Conservation (phyloP, 2,113 vertebrate genomes). For the Spilogale gracilis region DNA sequence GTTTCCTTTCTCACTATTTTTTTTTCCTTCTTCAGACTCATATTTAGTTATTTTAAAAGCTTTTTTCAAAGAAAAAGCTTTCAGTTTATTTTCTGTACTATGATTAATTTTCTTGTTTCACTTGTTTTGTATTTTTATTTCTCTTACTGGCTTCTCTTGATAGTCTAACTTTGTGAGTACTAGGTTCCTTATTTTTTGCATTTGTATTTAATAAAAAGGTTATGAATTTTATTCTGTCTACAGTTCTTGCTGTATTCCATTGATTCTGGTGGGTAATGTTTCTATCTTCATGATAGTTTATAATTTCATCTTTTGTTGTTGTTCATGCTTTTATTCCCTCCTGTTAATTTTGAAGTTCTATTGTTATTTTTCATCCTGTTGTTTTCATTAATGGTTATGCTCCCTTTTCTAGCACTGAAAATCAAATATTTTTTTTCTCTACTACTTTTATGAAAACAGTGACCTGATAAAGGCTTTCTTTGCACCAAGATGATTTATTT, state of each 20-base stretch:
- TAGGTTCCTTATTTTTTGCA: background rate
- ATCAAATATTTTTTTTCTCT: background rate
- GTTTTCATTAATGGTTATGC: background rate
- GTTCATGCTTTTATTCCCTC: background rate
- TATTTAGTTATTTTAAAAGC: background rate
- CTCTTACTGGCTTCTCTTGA: background rate
- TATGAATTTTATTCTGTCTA: background rate
- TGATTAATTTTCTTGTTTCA: background rate
- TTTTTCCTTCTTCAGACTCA: background rate
- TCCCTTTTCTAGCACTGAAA: constrained; percentile 1
- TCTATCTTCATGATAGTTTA: constrained; percentile 2
- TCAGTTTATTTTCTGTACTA: background rate
- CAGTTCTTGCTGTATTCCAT: background rate
- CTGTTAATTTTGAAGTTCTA: background rate
- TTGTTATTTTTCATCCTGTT: background rate
- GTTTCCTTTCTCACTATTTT: background rate
- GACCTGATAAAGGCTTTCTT: background rate
- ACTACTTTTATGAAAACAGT: constrained; percentile 27
- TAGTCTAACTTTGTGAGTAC: background rate
- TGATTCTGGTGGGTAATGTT: background rate
- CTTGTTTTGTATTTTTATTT: background rate
- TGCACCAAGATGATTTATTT: background rate
- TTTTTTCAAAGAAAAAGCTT: constrained; percentile 7
- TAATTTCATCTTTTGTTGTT: background rate
- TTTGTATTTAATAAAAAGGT: background rate